Percentiles rank a stretch among this genome's conserved stretches.
Conservation (phyloP, 1,140 invertebrate species). For the Holotrichia oblita region DNA sequence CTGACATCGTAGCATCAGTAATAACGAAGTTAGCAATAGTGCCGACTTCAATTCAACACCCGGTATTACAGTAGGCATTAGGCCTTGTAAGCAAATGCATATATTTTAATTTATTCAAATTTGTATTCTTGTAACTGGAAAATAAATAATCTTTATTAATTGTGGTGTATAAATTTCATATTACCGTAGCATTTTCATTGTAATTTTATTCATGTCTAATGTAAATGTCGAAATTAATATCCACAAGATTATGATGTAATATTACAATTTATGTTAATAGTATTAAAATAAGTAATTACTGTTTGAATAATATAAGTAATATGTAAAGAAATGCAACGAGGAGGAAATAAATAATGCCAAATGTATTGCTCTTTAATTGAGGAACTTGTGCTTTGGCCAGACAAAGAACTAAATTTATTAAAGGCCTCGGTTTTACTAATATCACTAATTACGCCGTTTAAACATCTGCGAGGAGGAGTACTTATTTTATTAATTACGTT, state of each 20-base stretch:
- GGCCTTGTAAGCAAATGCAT: neutral
- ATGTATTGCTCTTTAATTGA: neutral
- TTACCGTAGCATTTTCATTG: neutral
- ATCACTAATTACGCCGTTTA: neutral
- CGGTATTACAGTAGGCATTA: neutral
- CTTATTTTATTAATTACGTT: neutral
- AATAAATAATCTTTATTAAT: neutral
- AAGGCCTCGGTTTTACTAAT: too few relatives aligned
- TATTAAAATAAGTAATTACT: neutral
- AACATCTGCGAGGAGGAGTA: neutral
- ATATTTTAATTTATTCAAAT: neutral
- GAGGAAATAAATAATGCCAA: neutral
- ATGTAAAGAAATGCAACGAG: neutral
- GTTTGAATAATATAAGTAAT: neutral
- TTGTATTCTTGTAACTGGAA: neutral
- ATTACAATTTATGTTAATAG: neutral
- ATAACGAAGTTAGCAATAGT: too few relatives aligned
- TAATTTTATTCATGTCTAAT: neutral
- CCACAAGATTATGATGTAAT: neutral
- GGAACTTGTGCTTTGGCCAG: neutral
- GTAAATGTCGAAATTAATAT: neutral
- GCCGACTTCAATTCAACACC: too few relatives aligned
- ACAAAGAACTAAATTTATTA: too few relatives aligned
- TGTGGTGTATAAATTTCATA: neutral
- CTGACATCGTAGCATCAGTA: too few relatives aligned